A percentile compares a stretch with the other conserved stretches of the same genome.
phyloP scores from a whole-genome alignment of 2,797 vertebrate species.

The Smutsia gigantea region DNA sequence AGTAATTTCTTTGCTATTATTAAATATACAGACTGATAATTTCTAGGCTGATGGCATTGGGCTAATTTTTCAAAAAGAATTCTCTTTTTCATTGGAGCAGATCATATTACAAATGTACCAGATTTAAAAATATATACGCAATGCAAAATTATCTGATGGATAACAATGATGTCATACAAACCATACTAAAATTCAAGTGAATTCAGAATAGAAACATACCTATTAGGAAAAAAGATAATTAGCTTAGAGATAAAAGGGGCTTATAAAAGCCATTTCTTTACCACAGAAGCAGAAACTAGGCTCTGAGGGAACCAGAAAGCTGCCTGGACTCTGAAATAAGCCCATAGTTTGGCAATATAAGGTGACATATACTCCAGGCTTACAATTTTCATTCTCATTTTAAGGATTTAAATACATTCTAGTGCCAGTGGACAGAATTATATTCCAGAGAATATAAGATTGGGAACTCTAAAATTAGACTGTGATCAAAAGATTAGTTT shows the following conservation, averaged over 20 bases:
- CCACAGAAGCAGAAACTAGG: background rate
- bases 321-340: constrained; percentile 54
- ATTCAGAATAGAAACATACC: constrained; percentile 44
- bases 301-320: background rate
- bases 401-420: constrained; percentile 72
- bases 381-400: constrained; percentile 68
- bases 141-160: constrained; percentile 23
- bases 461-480: constrained; percentile 59
- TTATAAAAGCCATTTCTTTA: constrained; percentile 20
- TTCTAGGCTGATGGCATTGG: background rate
- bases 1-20: constrained; percentile 29
- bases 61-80: background rate
- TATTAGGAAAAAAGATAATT: constrained; percentile 22
- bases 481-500: constrained; percentile 64
- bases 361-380: constrained; percentile 10
- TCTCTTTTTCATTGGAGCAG: background rate
- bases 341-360: constrained; percentile 42
- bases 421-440: constrained; percentile 48
- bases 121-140: background rate
- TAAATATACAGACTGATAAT: constrained; percentile 2
- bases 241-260: background rate
- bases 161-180: constrained; percentile 35
- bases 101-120: background rate
- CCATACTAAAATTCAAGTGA: constrained; percentile 44
- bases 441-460: constrained; percentile 71